A percentile compares a stretch with the other conserved stretches of the same genome.
Conservation (phyloP, 2,113 vertebrate species). For the Pelusios castaneus region DNA sequence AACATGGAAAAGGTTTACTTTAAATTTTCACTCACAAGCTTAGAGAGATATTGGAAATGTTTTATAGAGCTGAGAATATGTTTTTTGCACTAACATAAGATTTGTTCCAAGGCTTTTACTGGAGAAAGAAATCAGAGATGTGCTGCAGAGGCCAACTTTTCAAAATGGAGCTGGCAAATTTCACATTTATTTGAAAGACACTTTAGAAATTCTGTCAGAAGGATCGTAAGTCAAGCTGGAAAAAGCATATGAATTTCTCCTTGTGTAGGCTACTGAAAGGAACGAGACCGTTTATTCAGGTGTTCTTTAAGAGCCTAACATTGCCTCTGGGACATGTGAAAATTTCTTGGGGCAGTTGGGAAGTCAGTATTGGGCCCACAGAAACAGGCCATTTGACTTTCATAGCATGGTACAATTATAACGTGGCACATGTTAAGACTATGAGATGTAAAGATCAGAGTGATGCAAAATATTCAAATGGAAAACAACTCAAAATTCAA, state of each 20-base stretch:
- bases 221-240: not conserved
- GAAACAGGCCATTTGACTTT: not conserved
- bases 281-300: not conserved
- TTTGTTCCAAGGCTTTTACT: constrained; percentile 31
- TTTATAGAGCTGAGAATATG: not conserved
- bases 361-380: not conserved
- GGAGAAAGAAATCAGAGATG: constrained; percentile 35
- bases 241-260: not conserved
- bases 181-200: constrained; percentile 28
- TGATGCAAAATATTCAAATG: not conserved
- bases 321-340: not conserved
- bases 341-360: not conserved
- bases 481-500: not conserved
- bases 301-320: not conserved
- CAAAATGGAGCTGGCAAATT: not conserved
- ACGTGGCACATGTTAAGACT: not conserved
- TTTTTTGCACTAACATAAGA: constrained; percentile 49
- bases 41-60: constrained; percentile 18
- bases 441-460: not conserved
- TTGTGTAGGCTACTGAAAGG: not conserved
- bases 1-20: constrained; percentile 13
- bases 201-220: constrained; percentile 26
- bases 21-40: not conserved
- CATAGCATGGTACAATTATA: not conserved
- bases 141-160: constrained; percentile 44